A percentile compares a stretch with the other conserved stretches of the same genome.
Evolutionary conservation across 2,113 vertebrate species (phyloP).

Genomic region (Ariopsis seemanni): DNA sequence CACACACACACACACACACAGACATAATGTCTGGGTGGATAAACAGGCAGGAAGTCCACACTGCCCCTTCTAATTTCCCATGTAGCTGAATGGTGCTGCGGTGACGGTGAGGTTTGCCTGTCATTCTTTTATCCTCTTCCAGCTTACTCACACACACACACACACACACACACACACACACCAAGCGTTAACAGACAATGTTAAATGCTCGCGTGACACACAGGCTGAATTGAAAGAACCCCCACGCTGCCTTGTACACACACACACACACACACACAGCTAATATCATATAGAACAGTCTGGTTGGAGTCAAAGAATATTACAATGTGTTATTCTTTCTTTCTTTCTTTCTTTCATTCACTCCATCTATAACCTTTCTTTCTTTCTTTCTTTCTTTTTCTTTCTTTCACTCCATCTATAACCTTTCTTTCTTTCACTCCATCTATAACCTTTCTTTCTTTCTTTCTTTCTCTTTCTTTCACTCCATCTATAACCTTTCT

Average conservation of each 20-base stretch:
- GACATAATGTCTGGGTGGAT: constrained; percentile 36
- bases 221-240: neutral
- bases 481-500: neutral
- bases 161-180: neutral
- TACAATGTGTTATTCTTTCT: neutral
- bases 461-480: no score
- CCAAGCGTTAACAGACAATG: constrained; percentile 12
- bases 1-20: constrained; percentile 23
- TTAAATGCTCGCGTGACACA: constrained; percentile 35
- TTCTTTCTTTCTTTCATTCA: neutral
- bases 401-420: no score
- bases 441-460: no score
- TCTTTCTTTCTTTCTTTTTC: no score
- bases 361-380: no score
- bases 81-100: constrained; percentile 39
- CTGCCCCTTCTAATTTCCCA: constrained; percentile 36
- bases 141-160: constrained; percentile 24
- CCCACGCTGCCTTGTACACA: neutral
- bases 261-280: constrained; percentile 15
- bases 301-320: neutral
- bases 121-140: constrained; percentile 38
- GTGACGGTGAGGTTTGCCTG: constrained; percentile 10
- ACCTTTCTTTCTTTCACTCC: no score
- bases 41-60: constrained; percentile 47
- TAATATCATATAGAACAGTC: neutral